Evolutionary conservation across 2,888 invertebrate genomes (phyloP).

Genomic region (Ochropleura leucogaster): DNA sequence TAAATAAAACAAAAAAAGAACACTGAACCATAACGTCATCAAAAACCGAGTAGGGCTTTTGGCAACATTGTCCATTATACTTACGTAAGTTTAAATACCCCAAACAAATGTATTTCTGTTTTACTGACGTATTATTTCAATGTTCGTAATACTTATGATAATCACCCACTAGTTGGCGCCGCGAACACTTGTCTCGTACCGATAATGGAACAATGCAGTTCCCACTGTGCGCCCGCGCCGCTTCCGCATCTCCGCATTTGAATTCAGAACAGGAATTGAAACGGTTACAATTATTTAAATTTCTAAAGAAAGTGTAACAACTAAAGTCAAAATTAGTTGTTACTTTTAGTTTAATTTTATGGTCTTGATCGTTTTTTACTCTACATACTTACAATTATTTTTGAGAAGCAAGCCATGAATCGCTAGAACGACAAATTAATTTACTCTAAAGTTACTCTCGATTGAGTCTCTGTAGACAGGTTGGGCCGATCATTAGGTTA

Average conservation of each 20-base stretch:
- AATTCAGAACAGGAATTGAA: constrained; percentile 81
- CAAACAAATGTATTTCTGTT: constrained; percentile 51
- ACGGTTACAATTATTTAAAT: constrained; percentile 74
- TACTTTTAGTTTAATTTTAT: constrained; percentile 1
- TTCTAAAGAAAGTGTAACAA: constrained; percentile 57
- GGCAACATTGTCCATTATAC: neutral
- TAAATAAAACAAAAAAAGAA: neutral
- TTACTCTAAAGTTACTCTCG: neutral
- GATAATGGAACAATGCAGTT: constrained; percentile 76
- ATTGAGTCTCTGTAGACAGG: no score
- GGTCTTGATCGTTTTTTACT: neutral
- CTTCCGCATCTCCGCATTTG: constrained; percentile 78
- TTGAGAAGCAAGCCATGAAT: neutral
- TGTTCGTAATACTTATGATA: constrained; percentile 62
- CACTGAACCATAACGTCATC: neutral
- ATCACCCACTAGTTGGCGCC: constrained; percentile 74
- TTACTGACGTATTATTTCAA: constrained; percentile 47
- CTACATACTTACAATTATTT: neutral
- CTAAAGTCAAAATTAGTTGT: constrained; percentile 27
- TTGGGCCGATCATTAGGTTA: no score
- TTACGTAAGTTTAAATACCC: neutral
- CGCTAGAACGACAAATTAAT: neutral
- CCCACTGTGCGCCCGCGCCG: constrained; percentile 61
- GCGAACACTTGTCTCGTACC: constrained; percentile 68
- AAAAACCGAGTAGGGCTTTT: neutral